Conservation (phyloP, 2,888 invertebrate genomes). For the Platerodrilus igneus region DNA sequence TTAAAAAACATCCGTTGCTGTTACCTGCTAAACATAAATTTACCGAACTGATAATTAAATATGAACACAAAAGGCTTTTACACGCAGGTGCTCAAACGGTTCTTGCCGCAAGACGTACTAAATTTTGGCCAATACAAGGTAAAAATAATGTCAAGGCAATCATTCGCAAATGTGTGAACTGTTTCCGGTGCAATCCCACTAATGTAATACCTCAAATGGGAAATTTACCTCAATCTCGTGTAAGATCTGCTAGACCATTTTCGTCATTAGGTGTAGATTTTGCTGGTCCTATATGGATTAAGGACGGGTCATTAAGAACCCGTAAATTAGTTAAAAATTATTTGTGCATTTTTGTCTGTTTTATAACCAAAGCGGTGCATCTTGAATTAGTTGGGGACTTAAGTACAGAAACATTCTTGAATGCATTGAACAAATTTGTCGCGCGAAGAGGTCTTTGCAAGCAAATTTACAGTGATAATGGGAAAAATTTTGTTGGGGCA, state of each 20-base stretch:
- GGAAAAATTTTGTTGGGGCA: neutral
- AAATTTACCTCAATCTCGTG: neutral
- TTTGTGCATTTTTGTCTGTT: neutral
- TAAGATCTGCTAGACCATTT: neutral
- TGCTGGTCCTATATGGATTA: neutral
- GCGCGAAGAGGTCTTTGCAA: neutral
- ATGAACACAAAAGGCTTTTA: too few relatives aligned
- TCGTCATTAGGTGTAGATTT: neutral
- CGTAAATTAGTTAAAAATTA: neutral
- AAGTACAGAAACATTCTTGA: neutral
- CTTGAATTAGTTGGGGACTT: neutral
- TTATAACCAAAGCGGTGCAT: neutral
- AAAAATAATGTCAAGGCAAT: too few relatives aligned
- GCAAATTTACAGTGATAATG: too few relatives aligned
- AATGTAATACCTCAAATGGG: neutral
- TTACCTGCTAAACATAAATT: too few relatives aligned
- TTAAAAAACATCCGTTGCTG: too few relatives aligned
- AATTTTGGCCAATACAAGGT: too few relatives aligned
- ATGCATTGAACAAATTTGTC: neutral
- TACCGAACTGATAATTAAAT: too few relatives aligned
- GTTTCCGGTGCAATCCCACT: neutral
- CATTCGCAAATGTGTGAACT: too few relatives aligned
- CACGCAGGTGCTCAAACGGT: too few relatives aligned
- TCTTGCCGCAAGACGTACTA: too few relatives aligned
- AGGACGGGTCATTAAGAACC: neutral